Percentiles rank a stretch among this genome's conserved stretches.
These are phyloP conservation scores for Eudemis profundana DNA, from an alignment of 2,888 invertebrate genomes.

Conservation along the genomic window DNA sequence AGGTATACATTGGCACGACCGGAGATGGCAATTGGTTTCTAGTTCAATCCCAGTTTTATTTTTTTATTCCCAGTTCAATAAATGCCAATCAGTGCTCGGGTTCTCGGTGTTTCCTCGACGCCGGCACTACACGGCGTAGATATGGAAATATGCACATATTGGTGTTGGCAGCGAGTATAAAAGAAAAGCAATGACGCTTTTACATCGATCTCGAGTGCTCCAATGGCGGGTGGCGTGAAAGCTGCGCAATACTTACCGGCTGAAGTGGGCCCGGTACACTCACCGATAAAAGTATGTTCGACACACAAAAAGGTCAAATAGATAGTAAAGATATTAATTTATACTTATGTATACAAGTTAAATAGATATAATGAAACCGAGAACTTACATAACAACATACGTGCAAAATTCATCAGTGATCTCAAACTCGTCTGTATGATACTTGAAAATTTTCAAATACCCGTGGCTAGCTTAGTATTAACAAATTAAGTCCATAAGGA, in stretches of 20 bases:
- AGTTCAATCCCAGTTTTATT: slow-evolving; percentile 23
- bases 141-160: slow-evolving; percentile 36
- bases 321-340: too few species aligned
- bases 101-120: slow-evolving; percentile 23
- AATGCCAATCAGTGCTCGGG: slow-evolving; percentile 37
- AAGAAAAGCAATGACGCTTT: slow-evolving; percentile 38
- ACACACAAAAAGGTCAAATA: neutral
- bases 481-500: neutral
- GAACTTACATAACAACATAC: too few species aligned
- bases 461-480: neutral
- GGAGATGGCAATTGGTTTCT: slow-evolving; percentile 31
- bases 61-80: slow-evolving; percentile 40
- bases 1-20: slow-evolving; percentile 21
- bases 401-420: too few species aligned
- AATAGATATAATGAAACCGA: too few species aligned
- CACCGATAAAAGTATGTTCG: slow-evolving; percentile 6
- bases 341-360: too few species aligned
- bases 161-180: slow-evolving; percentile 25
- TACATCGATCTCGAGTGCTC: slow-evolving; percentile 39
- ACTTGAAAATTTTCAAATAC: neutral
- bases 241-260: slow-evolving; percentile 25
- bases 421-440: too few species aligned
- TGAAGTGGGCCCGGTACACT: slow-evolving; percentile 16
- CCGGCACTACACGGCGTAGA: slow-evolving; percentile 7
- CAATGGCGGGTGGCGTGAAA: slow-evolving; percentile 35